Percentiles rank a stretch among this genome's conserved stretches.
Evolutionary conservation across 2,113 vertebrate genomes (phyloP).

Genomic region (Micronycteris hirsuta): DNA sequence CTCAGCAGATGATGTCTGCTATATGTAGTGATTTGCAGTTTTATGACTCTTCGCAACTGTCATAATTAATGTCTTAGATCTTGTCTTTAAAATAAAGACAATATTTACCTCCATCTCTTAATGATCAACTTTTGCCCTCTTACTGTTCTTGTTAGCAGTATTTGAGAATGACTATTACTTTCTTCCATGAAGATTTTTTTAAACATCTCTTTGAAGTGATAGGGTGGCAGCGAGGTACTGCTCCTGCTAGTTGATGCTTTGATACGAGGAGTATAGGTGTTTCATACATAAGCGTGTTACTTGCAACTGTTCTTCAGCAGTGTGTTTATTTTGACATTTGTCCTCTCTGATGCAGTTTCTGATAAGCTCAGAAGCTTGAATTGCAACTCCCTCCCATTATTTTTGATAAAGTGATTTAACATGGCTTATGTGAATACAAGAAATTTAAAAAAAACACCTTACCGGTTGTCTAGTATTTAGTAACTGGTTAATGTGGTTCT

Average conservation of each 20-base stretch:
- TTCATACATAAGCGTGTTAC: neutral
- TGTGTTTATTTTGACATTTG: slow-evolving; percentile 10
- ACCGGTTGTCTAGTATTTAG: neutral
- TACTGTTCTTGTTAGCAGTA: neutral
- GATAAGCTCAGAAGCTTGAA: neutral
- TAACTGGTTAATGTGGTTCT: neutral
- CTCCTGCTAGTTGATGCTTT: neutral
- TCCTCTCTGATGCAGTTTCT: slow-evolving; percentile 13
- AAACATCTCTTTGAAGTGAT: neutral
- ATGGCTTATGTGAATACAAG: neutral
- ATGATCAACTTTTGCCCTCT: neutral
- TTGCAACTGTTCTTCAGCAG: neutral
- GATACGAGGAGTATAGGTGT: neutral
- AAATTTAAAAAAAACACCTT: neutral
- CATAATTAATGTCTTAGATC: neutral
- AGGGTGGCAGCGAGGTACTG: neutral
- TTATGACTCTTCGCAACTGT: neutral
- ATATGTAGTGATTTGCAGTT: neutral
- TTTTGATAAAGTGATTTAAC: slow-evolving; percentile 1
- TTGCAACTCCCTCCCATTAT: neutral
- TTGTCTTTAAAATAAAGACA: neutral
- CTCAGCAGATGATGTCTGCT: neutral
- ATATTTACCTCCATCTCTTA: neutral
- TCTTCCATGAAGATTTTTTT: neutral
- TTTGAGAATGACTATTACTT: neutral